phyloP scores from a whole-genome alignment of 2,797 vertebrate species.

The Galagoides demidoff region DNA sequence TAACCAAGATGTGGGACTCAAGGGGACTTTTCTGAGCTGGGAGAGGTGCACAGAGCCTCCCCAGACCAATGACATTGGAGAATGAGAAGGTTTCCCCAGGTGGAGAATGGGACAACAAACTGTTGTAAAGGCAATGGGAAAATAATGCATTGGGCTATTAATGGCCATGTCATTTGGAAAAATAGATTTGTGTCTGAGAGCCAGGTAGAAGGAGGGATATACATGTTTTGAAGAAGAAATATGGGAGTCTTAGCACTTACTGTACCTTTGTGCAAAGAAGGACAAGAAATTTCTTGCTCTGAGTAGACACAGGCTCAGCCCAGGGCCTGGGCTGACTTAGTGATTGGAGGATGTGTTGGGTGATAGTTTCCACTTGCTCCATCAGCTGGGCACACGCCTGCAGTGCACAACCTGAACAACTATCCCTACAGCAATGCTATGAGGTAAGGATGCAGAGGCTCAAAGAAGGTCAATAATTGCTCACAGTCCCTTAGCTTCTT shows the following conservation, averaged over 20 bases:
- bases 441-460: neutral
- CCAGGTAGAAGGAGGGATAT: neutral
- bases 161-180: neutral
- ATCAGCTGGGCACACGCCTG: neutral
- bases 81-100: neutral
- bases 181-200: neutral
- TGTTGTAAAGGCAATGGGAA: neutral
- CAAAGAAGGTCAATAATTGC: neutral
- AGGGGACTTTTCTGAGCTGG: neutral
- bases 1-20: neutral
- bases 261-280: neutral
- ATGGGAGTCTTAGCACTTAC: neutral
- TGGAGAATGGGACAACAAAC: neutral
- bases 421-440: neutral
- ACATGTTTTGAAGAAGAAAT: neutral
- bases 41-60: neutral
- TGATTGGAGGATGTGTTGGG: neutral
- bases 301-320: neutral
- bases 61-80: rapidly evolving
- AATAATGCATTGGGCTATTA: neutral
- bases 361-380: neutral
- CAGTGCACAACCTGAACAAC: neutral
- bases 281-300: neutral
- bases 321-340: neutral
- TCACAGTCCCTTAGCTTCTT: neutral